Evolutionary conservation across 2,797 vertebrate genomes (phyloP).

Genomic region (Apodemus agrarius): DNA sequence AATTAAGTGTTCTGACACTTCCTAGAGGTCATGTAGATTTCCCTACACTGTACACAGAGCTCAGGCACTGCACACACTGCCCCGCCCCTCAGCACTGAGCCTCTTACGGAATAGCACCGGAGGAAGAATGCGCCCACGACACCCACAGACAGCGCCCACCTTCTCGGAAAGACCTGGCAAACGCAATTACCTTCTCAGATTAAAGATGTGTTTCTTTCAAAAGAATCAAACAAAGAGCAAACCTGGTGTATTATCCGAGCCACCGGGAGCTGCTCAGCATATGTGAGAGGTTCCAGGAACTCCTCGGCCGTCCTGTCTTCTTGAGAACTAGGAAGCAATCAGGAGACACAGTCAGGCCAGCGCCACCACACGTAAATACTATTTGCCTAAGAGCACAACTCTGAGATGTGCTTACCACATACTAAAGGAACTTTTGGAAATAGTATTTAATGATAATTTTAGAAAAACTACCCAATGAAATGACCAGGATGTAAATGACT

Average conservation of each 20-base stretch:
- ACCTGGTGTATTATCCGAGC: conserved; percentile 99
- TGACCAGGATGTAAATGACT: background rate
- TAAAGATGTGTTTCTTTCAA: conserved; percentile 77
- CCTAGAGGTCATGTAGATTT: conserved; percentile 67
- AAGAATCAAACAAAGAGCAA: conserved; percentile 76
- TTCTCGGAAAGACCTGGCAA: conserved; percentile 79
- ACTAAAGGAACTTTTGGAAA: background rate
- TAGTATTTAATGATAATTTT: conserved; percentile 38
- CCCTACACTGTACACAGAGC: conserved; percentile 45
- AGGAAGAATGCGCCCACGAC: conserved; percentile 19
- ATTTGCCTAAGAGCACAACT: conserved; percentile 15
- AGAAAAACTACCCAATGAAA: background rate
- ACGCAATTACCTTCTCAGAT: conserved; percentile 75
- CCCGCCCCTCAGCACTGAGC: conserved; percentile 59
- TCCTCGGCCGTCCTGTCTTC: conserved; percentile 79
- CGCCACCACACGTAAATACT: background rate
- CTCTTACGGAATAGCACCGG: conserved; percentile 67
- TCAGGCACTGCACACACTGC: conserved; percentile 59
- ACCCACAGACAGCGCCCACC: conserved; percentile 65
- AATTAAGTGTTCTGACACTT: conserved; percentile 67
- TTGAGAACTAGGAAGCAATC: conserved; percentile 44
- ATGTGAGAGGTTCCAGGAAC: conserved; percentile 87
- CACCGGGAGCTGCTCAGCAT: conserved; percentile 95
- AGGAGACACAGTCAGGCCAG: conserved; percentile 44
- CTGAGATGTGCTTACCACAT: background rate